Conservation (phyloP, 2,113 vertebrate species). For the Mobula hypostoma region DNA sequence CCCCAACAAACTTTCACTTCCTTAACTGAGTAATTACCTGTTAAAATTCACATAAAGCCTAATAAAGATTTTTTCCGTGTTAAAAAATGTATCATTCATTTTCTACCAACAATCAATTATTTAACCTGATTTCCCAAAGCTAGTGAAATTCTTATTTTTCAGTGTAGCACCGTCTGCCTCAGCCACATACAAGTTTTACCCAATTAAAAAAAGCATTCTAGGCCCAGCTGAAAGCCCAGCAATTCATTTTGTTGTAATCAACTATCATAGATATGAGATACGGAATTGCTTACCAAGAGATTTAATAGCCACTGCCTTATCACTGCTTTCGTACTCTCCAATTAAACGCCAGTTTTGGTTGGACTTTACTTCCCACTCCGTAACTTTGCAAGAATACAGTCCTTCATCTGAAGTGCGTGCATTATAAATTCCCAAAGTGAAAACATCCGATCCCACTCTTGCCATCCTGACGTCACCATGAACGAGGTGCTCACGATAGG, state of each 20-base stretch:
- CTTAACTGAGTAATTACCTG: neutral
- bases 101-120: neutral
- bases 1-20: neutral
- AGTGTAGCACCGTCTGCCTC: neutral
- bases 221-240: neutral
- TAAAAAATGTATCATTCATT: neutral
- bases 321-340: slow-evolving; percentile 46
- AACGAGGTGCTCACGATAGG: slow-evolving; percentile 20
- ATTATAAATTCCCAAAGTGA: slow-evolving; percentile 61
- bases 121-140: neutral
- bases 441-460: slow-evolving; percentile 46
- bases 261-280: neutral
- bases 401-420: slow-evolving; percentile 42
- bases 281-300: slow-evolving; percentile 54
- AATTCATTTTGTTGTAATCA: neutral
- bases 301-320: slow-evolving; percentile 48
- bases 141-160: neutral
- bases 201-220: neutral
- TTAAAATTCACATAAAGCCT: neutral
- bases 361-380: slow-evolving; percentile 46
- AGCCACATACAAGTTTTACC: neutral
- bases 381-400: slow-evolving; percentile 62
- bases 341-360: slow-evolving; percentile 44
- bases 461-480: slow-evolving; percentile 43
- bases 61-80: neutral